Evolutionary conservation across 2,888 invertebrate species (phyloP), one percentile per base, ranked within the genome.

Genomic region (Lordiphosa fenestrarum): DNA sequence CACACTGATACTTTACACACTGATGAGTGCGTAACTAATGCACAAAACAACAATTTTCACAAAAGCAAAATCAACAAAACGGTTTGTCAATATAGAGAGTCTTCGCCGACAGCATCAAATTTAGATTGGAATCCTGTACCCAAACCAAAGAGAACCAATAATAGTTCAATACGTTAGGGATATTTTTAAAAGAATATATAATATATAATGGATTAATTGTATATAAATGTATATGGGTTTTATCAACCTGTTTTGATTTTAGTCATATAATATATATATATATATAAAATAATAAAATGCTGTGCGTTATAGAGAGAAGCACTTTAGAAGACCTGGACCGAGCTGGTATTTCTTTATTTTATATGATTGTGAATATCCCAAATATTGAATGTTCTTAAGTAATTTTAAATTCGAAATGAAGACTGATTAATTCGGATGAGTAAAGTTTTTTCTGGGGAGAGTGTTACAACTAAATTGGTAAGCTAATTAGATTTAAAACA

Each of bases 111-210:
- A 19, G 64, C 87, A 7, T 88, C 88, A 30, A 89, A 88, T 75
- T 75, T 89, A 42, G 90, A 89, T 74, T 89, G 89, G 89, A 89
- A 89, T 81, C 89, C 89, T 37, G 65, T 89, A 47, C 89, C 89
- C 30, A 89, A 89, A 55, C 89, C 89, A 50, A 87, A 88, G 66
- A 83, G 89, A 59, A 86, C 86, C 42, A 87, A 87, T 64, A 83
- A 86, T 58, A 25, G 37, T 15, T 13, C 15, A 23, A 10, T 6
- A 44, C 10, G 15, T 44, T 15, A 33, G 25, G 5, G 23, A 7
- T 12, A 30, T 15, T 5, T 9, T 40, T 2, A 4, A 7, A 15
- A 33, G 15, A 15, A 30, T 30, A 30, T 1, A 30, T 10, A 10
- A 30, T 3, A 30, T 19, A 3, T 23, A 23, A 23, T 30, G 3